These are phyloP conservation scores for Nineta flava DNA, from an alignment of 2,888 invertebrate species.

Conservation along the genomic window DNA sequence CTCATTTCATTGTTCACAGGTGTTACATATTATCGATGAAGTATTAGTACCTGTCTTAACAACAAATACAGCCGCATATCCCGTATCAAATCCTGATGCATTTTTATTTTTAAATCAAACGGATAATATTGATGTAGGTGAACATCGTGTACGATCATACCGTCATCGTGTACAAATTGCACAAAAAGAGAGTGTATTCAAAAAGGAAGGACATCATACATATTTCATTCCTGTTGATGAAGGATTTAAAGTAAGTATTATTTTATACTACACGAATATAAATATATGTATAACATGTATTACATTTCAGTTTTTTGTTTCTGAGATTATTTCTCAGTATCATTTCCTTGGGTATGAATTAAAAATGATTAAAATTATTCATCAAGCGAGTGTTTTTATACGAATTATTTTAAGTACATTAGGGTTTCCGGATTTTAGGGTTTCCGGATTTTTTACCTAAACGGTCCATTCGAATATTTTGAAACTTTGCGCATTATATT, in stretches of 20 bases:
- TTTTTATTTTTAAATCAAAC: slow-evolving; percentile 63
- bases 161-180: slow-evolving; percentile 57
- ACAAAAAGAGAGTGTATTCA: slow-evolving; percentile 59
- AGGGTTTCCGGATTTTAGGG: too few relatives aligned
- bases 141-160: slow-evolving; percentile 48
- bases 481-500: too few relatives aligned
- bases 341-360: slow-evolving; percentile 1
- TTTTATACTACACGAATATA: not conserved
- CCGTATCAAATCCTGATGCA: slow-evolving; percentile 66
- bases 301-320: slow-evolving; percentile 6
- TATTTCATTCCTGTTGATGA: slow-evolving; percentile 85
- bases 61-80: slow-evolving; percentile 36
- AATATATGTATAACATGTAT: not conserved
- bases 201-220: slow-evolving; percentile 64
- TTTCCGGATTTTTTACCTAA: too few relatives aligned
- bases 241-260: slow-evolving; percentile 60
- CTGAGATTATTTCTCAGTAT: not conserved
- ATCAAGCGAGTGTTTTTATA: too few relatives aligned
- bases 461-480: too few relatives aligned
- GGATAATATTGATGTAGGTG: slow-evolving; percentile 56
- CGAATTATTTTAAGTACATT: too few relatives aligned
- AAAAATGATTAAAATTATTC: not conserved
- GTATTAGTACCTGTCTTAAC: slow-evolving; percentile 65
- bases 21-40: slow-evolving; percentile 76
- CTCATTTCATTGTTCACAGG: slow-evolving; percentile 32